Conservation (phyloP, 2,888 invertebrate genomes). For the Ypsolopha sequella region DNA sequence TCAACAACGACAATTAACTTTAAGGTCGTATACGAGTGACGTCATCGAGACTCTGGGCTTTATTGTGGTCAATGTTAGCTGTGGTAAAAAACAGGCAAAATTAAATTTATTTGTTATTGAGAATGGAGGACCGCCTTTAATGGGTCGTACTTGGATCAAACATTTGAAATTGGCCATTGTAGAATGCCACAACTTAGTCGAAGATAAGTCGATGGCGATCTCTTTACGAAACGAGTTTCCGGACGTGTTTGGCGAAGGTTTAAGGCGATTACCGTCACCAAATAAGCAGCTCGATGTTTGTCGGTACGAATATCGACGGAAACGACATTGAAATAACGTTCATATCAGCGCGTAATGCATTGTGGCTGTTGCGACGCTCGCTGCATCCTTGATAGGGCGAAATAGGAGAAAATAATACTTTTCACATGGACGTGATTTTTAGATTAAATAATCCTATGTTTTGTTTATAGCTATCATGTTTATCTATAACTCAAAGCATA, state of each 20-base stretch:
- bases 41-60: conserved; percentile 10
- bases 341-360: too few species aligned
- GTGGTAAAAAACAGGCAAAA: neutral
- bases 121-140: conserved; percentile 13
- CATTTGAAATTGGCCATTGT: conserved; percentile 10
- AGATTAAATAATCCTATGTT: too few species aligned
- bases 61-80: conserved; percentile 6
- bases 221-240: conserved; percentile 8
- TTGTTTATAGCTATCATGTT: too few species aligned
- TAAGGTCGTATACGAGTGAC: conserved; percentile 10
- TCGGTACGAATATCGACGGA: too few species aligned
- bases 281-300: too few species aligned
- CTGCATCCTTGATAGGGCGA: too few species aligned
- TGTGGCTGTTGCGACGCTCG: too few species aligned
- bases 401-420: too few species aligned
- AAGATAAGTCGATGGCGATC: neutral
- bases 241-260: conserved; percentile 9
- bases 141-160: conserved; percentile 14
- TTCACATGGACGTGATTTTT: too few species aligned
- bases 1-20: conserved; percentile 3
- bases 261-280: conserved; percentile 7
- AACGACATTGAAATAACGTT: too few species aligned
- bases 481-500: too few species aligned
- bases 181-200: conserved; percentile 5
- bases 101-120: conserved; percentile 11